phyloP scores from a whole-genome alignment of 2,888 invertebrate genomes.

The Dione juno region DNA sequence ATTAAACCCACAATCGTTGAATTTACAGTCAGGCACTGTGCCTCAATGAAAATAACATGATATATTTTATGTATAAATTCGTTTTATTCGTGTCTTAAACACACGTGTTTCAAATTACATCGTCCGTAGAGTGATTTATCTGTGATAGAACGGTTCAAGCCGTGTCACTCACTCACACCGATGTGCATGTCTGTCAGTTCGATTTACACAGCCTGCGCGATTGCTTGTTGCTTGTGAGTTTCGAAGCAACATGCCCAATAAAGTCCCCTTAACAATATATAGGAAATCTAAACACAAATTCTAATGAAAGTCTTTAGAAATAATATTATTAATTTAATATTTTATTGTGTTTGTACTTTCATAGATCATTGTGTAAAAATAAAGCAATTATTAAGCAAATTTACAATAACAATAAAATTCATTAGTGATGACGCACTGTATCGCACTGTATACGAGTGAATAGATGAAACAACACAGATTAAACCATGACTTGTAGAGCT shows the following conservation, averaged over 20 bases:
- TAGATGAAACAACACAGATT: slow-evolving; percentile 41
- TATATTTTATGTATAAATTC: too few relatives aligned
- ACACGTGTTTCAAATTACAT: slow-evolving; percentile 49
- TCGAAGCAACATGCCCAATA: slow-evolving; percentile 65
- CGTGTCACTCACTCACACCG: slow-evolving; percentile 73
- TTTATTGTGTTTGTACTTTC: slow-evolving; percentile 15
- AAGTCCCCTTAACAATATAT: slow-evolving; percentile 67
- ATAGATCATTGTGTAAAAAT: slow-evolving; percentile 27
- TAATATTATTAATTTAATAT: background rate
- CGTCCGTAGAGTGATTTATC: slow-evolving; percentile 59
- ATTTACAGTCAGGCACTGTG: too few relatives aligned
- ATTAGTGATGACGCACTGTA: slow-evolving; percentile 42
- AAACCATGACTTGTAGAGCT: slow-evolving; percentile 33
- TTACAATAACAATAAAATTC: slow-evolving; percentile 32
- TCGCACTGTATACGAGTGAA: slow-evolving; percentile 36
- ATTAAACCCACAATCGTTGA: too few relatives aligned
- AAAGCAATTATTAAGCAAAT: slow-evolving; percentile 30
- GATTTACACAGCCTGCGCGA: slow-evolving; percentile 66
- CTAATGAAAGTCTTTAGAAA: slow-evolving; percentile 48
- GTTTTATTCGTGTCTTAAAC: slow-evolving; percentile 35
- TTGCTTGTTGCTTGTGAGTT: slow-evolving; percentile 54
- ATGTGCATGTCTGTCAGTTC: slow-evolving; percentile 73
- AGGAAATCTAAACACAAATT: slow-evolving; percentile 61
- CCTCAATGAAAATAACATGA: too few relatives aligned
- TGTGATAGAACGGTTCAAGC: slow-evolving; percentile 64